Percentiles rank a stretch among this genome's conserved stretches.
phyloP scores from a whole-genome alignment of 2,888 invertebrate species.

The Drosophila siamana region DNA sequence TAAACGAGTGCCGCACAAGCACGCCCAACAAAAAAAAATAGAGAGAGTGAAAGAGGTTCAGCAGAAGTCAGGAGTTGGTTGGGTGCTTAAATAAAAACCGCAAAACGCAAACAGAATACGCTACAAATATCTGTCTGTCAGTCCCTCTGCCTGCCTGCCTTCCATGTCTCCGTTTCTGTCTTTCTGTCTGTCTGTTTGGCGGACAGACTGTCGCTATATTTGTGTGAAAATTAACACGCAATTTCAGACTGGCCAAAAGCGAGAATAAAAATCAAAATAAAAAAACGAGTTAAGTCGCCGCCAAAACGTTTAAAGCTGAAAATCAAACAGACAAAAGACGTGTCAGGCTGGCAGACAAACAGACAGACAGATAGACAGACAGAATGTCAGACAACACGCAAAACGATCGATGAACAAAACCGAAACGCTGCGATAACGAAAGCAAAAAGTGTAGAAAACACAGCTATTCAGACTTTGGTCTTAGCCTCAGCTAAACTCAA shows the following conservation, averaged over 20 bases:
- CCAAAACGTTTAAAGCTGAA: constrained; percentile 66
- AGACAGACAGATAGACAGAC: constrained; percentile 22
- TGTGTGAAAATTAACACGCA: constrained; percentile 81
- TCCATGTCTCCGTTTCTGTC: no score
- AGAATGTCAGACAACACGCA: constrained; percentile 48
- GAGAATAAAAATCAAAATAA: constrained; percentile 57
- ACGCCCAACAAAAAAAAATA: constrained; percentile 36
- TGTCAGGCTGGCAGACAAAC: neutral
- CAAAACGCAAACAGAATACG: constrained; percentile 67
- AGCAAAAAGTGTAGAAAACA: constrained; percentile 14
- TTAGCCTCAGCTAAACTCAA: constrained; percentile 29
- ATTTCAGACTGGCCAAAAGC: constrained; percentile 65
- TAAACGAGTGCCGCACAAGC: constrained; percentile 62
- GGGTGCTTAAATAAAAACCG: constrained; percentile 53
- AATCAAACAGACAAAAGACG: constrained; percentile 68
- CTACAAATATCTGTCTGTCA: constrained; percentile 43
- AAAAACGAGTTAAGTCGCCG: constrained; percentile 63
- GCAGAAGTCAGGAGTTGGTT: constrained; percentile 6
- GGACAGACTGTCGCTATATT: constrained; percentile 34
- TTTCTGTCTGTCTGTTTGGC: constrained; percentile 15
- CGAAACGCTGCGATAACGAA: constrained; percentile 54
- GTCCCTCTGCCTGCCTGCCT: neutral
- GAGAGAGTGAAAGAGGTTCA: constrained; percentile 7
- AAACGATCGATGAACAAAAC: constrained; percentile 74
- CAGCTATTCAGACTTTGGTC: constrained; percentile 29